phyloP scores from a whole-genome alignment of 2,888 invertebrate genomes.

The Ariolimax columbianus region DNA sequence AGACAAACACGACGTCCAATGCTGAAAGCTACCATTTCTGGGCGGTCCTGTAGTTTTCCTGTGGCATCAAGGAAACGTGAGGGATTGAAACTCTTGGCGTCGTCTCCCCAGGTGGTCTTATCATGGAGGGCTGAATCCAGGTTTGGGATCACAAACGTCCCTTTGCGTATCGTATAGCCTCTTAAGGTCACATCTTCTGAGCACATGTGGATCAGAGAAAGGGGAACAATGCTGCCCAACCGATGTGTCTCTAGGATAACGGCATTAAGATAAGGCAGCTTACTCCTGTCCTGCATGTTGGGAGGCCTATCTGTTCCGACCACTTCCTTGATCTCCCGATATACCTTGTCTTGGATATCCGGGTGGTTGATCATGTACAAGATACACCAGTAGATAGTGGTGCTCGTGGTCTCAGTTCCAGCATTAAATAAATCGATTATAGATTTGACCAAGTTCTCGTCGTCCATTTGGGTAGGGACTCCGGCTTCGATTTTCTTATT shows the following conservation, averaged over 20 bases:
- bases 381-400: not conserved
- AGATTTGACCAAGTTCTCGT: not conserved
- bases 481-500: conserved; percentile 1
- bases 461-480: not conserved
- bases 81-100: conserved; percentile 13
- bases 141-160: not conserved
- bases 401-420: not conserved
- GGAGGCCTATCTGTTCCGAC: not conserved
- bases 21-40: conserved; percentile 6
- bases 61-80: not conserved
- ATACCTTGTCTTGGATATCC: conserved; percentile 6
- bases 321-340: not conserved
- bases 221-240: not conserved
- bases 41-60: conserved; percentile 2
- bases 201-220: conserved; percentile 9
- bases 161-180: conserved; percentile 17
- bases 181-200: not conserved
- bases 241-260: conserved; percentile 18
- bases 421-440: not conserved
- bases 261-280: conserved; percentile 14
- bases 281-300: conserved; percentile 5
- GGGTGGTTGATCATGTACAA: not conserved
- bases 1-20: conserved; percentile 19
- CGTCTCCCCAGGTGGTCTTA: conserved; percentile 13
- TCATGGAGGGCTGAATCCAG: conserved; percentile 21